Evolutionary conservation across 2,888 invertebrate species (phyloP).

Genomic region (Eurytoma adleriae): DNA sequence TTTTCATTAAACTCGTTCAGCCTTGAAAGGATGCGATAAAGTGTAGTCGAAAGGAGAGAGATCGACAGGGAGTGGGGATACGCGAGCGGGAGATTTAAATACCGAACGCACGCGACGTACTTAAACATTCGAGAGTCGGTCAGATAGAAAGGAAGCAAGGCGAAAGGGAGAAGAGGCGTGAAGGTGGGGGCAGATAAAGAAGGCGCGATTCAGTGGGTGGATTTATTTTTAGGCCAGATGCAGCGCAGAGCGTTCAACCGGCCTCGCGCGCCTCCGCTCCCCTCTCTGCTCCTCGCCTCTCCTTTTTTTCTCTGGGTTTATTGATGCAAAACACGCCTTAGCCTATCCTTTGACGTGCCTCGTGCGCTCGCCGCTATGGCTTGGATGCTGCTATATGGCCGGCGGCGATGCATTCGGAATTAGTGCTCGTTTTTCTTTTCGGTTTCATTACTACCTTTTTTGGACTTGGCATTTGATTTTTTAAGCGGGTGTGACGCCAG

Average conservation of each 20-base stretch:
- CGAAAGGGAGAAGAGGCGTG: constrained; percentile 9
- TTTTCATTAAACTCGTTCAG: constrained; percentile 7
- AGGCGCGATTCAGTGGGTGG: constrained; percentile 39
- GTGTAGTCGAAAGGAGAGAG: background rate
- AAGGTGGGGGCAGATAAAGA: constrained; percentile 19
- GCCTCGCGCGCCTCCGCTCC: background rate
- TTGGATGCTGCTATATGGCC: no score
- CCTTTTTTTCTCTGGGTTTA: background rate
- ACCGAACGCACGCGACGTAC: constrained; percentile 25
- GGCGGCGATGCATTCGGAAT: no score
- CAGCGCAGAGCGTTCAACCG: background rate
- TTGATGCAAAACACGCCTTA: background rate
- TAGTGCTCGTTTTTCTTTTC: background rate
- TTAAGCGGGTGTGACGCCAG: no score
- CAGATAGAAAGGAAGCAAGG: constrained; percentile 13
- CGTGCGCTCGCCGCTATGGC: background rate
- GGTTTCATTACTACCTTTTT: background rate
- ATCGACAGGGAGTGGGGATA: background rate
- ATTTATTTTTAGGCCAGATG: constrained; percentile 50
- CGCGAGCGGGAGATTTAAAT: constrained; percentile 28
- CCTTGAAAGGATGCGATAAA: constrained; percentile 19
- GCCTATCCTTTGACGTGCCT: background rate
- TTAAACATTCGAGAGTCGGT: constrained; percentile 38
- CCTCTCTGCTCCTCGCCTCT: background rate
- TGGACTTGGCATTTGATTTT: background rate